Conservation (phyloP, 2,797 vertebrate genomes). For the Morelia viridis region DNA sequence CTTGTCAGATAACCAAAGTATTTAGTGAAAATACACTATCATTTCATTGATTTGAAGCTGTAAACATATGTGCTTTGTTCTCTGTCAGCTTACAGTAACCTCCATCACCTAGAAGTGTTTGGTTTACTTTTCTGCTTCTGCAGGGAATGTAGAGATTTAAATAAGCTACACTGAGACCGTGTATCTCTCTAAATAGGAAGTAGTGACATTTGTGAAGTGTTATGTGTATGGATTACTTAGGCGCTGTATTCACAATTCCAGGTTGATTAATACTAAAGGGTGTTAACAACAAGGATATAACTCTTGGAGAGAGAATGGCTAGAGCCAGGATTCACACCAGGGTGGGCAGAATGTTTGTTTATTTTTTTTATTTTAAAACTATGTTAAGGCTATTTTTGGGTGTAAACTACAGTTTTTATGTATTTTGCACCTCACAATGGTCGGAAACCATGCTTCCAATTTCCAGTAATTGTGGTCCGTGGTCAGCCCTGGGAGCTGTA, state of each 20-base stretch:
- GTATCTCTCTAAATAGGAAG: conserved; percentile 43
- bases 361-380: background rate
- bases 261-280: background rate
- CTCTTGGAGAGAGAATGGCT: background rate
- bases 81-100: conserved; percentile 69
- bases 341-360: background rate
- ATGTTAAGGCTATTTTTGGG: background rate
- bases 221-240: conserved; percentile 3
- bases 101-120: conserved; percentile 68
- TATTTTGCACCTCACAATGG: background rate
- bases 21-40: conserved; percentile 85
- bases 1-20: conserved; percentile 87
- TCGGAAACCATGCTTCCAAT: background rate
- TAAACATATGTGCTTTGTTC: conserved; percentile 67
- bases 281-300: background rate
- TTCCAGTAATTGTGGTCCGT: background rate
- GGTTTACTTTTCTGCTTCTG: conserved; percentile 68
- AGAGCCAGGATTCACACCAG: background rate
- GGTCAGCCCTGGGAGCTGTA: background rate
- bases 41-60: conserved; percentile 72
- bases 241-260: background rate
- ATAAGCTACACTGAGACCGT: conserved; percentile 34
- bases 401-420: background rate
- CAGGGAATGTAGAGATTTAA: conserved; percentile 68
- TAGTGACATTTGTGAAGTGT: conserved; percentile 47